Conservation (phyloP, 1,140 invertebrate species). For the Diorhabda elongata region DNA sequence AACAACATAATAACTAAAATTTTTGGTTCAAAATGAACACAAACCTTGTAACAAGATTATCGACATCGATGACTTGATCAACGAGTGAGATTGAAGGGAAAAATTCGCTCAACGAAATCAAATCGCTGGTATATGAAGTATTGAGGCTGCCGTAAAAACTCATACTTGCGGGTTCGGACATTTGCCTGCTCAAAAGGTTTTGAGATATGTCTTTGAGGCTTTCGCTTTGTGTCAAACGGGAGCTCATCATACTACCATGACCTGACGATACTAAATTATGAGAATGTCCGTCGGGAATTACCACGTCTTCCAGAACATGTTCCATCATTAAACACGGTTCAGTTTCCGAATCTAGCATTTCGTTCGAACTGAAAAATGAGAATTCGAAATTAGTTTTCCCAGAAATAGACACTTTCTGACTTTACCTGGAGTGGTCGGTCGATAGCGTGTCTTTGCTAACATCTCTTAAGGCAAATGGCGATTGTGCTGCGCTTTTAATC, state of each 20-base stretch:
- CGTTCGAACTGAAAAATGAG: slow-evolving; percentile 46
- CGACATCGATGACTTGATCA: slow-evolving; percentile 71
- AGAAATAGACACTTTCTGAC: not conserved
- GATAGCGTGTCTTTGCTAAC: slow-evolving; percentile 35
- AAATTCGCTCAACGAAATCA: slow-evolving; percentile 44
- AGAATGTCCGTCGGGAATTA: slow-evolving; percentile 60
- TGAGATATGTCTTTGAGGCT: slow-evolving; percentile 64
- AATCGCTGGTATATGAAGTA: slow-evolving; percentile 43
- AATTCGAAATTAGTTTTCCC: not conserved
- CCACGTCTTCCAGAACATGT: slow-evolving; percentile 63
- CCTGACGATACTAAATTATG: slow-evolving; percentile 65
- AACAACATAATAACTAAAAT: not conserved
- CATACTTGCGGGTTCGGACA: slow-evolving; percentile 51
- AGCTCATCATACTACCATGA: slow-evolving; percentile 41
- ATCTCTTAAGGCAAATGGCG: slow-evolving; percentile 46
- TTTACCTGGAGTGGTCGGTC: slow-evolving; percentile 21
- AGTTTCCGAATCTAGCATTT: slow-evolving; percentile 71
- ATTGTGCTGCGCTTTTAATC: slow-evolving; percentile 58
- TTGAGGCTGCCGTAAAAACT: slow-evolving; percentile 34
- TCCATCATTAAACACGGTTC: slow-evolving; percentile 77
- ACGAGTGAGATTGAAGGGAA: slow-evolving; percentile 53
- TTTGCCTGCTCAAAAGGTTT: slow-evolving; percentile 58
- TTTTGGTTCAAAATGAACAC: not conserved
- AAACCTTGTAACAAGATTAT: slow-evolving; percentile 65
- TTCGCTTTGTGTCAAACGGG: slow-evolving; percentile 49